Percentiles rank a stretch among this genome's conserved stretches.
phyloP scores from a whole-genome alignment of 2,888 invertebrate genomes.

The Didymodactylos carnosus region DNA sequence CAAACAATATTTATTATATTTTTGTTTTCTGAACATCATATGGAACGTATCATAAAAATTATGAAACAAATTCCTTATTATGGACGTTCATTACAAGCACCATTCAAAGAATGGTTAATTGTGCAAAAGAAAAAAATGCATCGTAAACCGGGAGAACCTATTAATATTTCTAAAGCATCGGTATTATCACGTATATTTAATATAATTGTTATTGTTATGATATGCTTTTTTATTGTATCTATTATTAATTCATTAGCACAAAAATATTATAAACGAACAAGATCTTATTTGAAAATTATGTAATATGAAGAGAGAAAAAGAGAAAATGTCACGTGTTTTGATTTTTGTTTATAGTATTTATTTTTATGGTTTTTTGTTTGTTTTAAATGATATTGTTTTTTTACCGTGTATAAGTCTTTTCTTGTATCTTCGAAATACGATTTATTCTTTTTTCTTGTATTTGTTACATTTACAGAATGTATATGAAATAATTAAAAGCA shows the following conservation, averaged over 20 bases:
- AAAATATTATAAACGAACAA: constrained; percentile 54
- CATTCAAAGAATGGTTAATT: constrained; percentile 63
- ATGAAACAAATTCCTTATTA: constrained; percentile 49
- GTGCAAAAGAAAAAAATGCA: constrained; percentile 62
- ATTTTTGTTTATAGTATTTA: no score
- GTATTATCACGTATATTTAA: constrained; percentile 59
- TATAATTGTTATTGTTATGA: constrained; percentile 73
- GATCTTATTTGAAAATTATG: no score
- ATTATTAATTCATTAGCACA: constrained; percentile 92
- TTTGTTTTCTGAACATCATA: constrained; percentile 56
- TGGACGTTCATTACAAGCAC: constrained; percentile 61
- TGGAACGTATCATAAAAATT: constrained; percentile 43
- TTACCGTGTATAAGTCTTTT: no score
- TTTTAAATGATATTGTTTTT: no score
- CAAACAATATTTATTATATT: constrained; percentile 39
- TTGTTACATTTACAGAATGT: no score
- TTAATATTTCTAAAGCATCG: background rate
- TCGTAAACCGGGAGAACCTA: background rate
- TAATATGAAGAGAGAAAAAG: no score
- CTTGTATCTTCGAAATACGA: no score
- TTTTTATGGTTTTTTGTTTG: no score
- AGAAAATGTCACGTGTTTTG: no score
- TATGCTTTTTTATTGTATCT: constrained; percentile 77
- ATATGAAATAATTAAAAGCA: no score
- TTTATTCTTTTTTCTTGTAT: no score